A percentile compares a stretch with the other conserved stretches of the same genome.
Evolutionary conservation across 2,888 invertebrate genomes (phyloP).

Genomic region (Adelognathus sp.): DNA sequence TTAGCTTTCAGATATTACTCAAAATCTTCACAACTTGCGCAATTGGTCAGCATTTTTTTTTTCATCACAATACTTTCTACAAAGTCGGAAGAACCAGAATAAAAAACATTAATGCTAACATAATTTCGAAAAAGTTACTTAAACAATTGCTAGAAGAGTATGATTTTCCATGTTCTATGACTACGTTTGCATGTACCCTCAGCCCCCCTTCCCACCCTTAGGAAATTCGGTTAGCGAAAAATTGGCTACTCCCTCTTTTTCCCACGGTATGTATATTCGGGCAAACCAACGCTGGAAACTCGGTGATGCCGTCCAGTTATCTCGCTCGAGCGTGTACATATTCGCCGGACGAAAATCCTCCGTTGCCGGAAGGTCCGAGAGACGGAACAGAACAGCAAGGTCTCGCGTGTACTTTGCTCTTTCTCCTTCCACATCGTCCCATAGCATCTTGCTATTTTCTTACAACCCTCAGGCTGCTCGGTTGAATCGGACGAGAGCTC

Average conservation of each 20-base stretch:
- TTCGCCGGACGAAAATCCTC: conserved; percentile 41
- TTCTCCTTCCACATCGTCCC: conserved; percentile 18
- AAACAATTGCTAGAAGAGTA: background rate
- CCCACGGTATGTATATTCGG: background rate
- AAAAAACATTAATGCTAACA: no score
- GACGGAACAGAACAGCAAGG: background rate
- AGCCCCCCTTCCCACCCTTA: conserved; percentile 1
- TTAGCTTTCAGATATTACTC: no score
- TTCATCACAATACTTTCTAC: no score
- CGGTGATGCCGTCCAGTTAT: conserved; percentile 31
- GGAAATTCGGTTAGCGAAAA: conserved; percentile 46
- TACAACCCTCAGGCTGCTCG: conserved; percentile 36
- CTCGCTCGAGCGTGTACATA: conserved; percentile 54
- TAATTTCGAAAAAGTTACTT: no score
- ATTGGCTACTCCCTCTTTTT: conserved; percentile 39
- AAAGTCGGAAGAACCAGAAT: no score
- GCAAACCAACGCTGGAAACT: background rate
- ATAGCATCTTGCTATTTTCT: conserved; percentile 54
- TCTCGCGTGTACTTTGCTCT: conserved; percentile 4
- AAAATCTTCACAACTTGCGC: no score
- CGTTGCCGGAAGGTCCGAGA: background rate
- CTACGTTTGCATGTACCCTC: conserved; percentile 12
- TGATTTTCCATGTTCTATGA: background rate
- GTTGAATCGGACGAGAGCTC: conserved; percentile 43
- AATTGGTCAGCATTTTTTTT: no score